Evolutionary conservation across 2,888 invertebrate genomes (phyloP).

Genomic region (Crocallis elinguaria): DNA sequence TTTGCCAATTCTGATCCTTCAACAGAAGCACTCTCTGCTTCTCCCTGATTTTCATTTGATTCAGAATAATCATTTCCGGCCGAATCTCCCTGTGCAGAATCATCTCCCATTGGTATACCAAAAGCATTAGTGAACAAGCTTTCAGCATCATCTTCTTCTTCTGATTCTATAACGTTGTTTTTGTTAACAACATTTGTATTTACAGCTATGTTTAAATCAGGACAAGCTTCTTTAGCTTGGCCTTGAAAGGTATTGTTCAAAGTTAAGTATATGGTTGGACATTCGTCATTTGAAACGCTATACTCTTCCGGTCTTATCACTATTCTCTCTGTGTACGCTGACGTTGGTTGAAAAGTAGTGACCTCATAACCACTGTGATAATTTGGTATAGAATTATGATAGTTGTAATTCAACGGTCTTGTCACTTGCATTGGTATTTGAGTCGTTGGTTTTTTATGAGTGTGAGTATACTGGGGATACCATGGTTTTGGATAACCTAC

Average conservation of each 20-base stretch:
- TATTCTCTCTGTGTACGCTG: slow-evolving; percentile 74
- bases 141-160: slow-evolving; percentile 65
- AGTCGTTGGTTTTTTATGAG: slow-evolving; percentile 56
- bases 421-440: slow-evolving; percentile 59
- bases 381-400: slow-evolving; percentile 60
- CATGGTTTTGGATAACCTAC: slow-evolving; percentile 72
- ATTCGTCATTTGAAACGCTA: slow-evolving; percentile 72
- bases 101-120: slow-evolving; percentile 64
- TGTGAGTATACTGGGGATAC: slow-evolving; percentile 41
- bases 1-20: slow-evolving; percentile 66
- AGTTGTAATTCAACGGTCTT: slow-evolving; percentile 61
- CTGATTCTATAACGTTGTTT: slow-evolving; percentile 77
- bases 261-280: slow-evolving; percentile 85
- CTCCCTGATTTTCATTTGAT: slow-evolving; percentile 52
- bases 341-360: slow-evolving; percentile 71
- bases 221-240: slow-evolving; percentile 87
- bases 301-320: slow-evolving; percentile 79
- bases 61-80: slow-evolving; percentile 61
- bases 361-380: slow-evolving; percentile 67
- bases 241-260: slow-evolving; percentile 81
- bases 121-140: slow-evolving; percentile 64
- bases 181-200: slow-evolving; percentile 88
- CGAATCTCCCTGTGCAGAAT: slow-evolving; percentile 61
- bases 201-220: slow-evolving; percentile 88
- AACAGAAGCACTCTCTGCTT: slow-evolving; percentile 65